phyloP scores from a whole-genome alignment of 1,140 invertebrate genomes.

The Spodoptera litura region DNA sequence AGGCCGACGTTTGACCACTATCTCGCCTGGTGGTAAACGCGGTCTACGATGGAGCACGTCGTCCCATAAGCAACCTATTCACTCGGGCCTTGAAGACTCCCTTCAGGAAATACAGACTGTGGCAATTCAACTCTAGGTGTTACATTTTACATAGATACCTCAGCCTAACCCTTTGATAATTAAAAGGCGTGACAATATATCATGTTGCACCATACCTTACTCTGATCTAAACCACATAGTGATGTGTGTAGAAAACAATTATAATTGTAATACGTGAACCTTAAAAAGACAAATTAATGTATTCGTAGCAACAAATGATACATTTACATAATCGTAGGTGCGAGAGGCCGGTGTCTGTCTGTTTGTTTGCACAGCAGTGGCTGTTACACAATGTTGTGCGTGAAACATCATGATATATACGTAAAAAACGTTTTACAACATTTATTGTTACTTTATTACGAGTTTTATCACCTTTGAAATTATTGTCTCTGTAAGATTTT shows the following conservation, averaged over 20 bases:
- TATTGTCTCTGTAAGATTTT: background rate
- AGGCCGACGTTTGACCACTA: too few species aligned
- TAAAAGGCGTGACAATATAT: too few species aligned
- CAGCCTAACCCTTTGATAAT: too few species aligned
- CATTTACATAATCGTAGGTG: conserved; percentile 37
- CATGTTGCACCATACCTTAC: too few species aligned
- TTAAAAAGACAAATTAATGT: conserved; percentile 34
- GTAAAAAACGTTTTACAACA: conserved; percentile 8
- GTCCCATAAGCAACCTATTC: too few species aligned
- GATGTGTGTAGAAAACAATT: background rate
- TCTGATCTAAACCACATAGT: too few species aligned
- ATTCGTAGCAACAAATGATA: conserved; percentile 27
- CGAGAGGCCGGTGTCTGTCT: conserved; percentile 33
- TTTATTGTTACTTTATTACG: conserved; percentile 13
- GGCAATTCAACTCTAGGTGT: too few species aligned
- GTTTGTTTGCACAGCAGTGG: conserved; percentile 33
- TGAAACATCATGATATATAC: conserved; percentile 25
- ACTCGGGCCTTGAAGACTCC: too few species aligned
- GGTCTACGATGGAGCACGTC: too few species aligned
- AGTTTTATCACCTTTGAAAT: background rate
- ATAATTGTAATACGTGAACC: conserved; percentile 25
- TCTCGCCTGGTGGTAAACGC: too few species aligned
- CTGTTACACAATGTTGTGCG: conserved; percentile 34
- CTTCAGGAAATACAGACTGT: too few species aligned
- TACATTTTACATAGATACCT: too few species aligned